phyloP scores from a whole-genome alignment of 2,797 vertebrate species.

The Triplophysa yarkandensis region DNA sequence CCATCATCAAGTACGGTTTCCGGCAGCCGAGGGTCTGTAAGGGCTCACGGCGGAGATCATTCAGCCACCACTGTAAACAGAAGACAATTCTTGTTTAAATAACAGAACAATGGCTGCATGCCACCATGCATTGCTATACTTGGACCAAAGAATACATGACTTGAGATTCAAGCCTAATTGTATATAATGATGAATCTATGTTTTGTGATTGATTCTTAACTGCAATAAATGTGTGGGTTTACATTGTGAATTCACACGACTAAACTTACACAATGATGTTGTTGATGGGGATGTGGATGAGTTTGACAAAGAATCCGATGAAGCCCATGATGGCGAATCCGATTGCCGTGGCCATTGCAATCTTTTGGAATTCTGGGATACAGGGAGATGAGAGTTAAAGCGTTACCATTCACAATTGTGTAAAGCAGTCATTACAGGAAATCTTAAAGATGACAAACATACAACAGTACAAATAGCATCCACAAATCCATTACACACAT shows the following conservation, averaged over 20 bases:
- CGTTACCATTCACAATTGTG: not conserved
- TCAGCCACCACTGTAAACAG: constrained; percentile 73
- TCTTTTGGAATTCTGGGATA: constrained; percentile 94
- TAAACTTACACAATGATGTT: constrained; percentile 98
- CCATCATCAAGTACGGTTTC: constrained; percentile 48
- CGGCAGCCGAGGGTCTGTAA: constrained; percentile 33
- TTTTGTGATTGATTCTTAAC: not conserved
- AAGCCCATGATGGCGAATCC: constrained; percentile 99
- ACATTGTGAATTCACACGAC: not conserved
- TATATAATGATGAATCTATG: not conserved
- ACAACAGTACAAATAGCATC: no score
- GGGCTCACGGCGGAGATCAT: constrained; percentile 15
- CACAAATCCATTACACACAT: no score
- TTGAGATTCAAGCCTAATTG: not conserved
- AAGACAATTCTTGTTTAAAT: constrained; percentile 35
- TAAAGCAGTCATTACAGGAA: not conserved
- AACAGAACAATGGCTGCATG: not conserved
- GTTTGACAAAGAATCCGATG: constrained; percentile 98
- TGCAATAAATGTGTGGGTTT: not conserved
- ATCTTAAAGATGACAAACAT: no score
- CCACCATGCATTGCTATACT: not conserved
- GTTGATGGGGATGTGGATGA: constrained; percentile 99
- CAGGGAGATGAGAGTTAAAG: not conserved
- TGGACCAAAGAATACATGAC: not conserved
- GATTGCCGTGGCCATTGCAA: constrained; percentile 98